Percentiles rank a stretch among this genome's conserved stretches.
phyloP scores from a whole-genome alignment of 1,140 invertebrate species.

The Acromyrmex heyeri region DNA sequence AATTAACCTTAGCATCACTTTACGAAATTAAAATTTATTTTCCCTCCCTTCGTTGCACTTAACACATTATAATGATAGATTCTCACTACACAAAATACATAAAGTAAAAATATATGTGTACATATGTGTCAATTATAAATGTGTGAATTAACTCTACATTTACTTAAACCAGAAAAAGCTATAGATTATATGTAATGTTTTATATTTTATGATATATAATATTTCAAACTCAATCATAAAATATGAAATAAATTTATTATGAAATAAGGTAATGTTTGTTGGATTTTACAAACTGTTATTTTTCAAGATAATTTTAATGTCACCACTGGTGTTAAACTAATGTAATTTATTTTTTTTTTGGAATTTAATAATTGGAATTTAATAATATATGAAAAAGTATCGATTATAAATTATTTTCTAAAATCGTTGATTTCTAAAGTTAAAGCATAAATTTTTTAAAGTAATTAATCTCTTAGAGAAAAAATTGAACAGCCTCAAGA shows the following conservation, averaged over 20 bases:
- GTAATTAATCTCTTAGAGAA: neutral
- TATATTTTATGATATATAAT: neutral
- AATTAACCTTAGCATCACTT: neutral
- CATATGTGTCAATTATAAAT: neutral
- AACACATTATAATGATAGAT: neutral
- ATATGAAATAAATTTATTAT: neutral
- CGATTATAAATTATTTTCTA: neutral
- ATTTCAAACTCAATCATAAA: neutral
- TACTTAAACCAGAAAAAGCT: neutral
- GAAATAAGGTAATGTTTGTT: neutral
- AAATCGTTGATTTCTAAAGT: neutral
- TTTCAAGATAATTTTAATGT: neutral
- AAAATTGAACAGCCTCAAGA: neutral
- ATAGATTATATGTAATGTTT: neutral
- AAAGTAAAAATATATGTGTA: neutral
- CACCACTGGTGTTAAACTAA: neutral
- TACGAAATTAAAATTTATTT: neutral
- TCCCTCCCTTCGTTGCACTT: neutral
- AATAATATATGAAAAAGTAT: neutral
- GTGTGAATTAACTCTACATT: neutral
- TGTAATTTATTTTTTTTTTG: neutral
- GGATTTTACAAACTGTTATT: neutral
- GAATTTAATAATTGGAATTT: neutral
- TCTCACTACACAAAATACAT: no score
- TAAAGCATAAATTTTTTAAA: neutral